Conservation (phyloP, 2,888 invertebrate species). For the Sericinus montela region DNA sequence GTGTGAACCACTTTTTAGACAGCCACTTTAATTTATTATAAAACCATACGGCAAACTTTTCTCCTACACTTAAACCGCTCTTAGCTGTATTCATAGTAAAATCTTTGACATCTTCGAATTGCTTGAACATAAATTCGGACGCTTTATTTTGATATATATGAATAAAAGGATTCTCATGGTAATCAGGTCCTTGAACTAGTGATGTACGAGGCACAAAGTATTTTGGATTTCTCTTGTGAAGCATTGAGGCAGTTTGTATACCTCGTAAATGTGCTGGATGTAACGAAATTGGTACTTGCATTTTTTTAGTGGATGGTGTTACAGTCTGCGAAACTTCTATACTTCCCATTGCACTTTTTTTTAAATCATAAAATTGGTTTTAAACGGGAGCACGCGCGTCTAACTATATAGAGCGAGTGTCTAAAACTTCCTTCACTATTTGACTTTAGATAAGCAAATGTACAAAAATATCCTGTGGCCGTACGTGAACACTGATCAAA, state of each 20-base stretch:
- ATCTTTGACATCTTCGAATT: conserved; percentile 87
- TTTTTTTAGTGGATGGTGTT: background rate
- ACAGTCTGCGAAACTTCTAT: background rate
- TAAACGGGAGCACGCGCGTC: conserved; percentile 42
- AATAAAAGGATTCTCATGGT: conserved; percentile 54
- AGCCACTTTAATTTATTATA: conserved; percentile 87
- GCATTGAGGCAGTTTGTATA: conserved; percentile 8
- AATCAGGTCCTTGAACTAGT: conserved; percentile 53
- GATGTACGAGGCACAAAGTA: conserved; percentile 34
- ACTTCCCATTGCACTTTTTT: conserved; percentile 2
- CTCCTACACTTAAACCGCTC: conserved; percentile 89
- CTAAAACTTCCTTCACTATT: conserved; percentile 5
- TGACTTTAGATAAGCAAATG: conserved; percentile 17
- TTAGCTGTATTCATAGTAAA: conserved; percentile 86
- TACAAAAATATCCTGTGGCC: conserved; percentile 15
- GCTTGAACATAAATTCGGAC: conserved; percentile 88
- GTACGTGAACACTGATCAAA: background rate
- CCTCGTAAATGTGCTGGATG: conserved; percentile 36
- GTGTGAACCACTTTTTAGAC: conserved; percentile 93
- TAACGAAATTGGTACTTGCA: conserved; percentile 54
- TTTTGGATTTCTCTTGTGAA: conserved; percentile 3
- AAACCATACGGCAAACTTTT: conserved; percentile 88
- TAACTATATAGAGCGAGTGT: conserved; percentile 16
- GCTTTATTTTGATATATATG: conserved; percentile 82
- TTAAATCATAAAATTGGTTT: background rate